Evolutionary conservation across 1,140 invertebrate genomes (phyloP).

Genomic region (Bombus superbus): DNA sequence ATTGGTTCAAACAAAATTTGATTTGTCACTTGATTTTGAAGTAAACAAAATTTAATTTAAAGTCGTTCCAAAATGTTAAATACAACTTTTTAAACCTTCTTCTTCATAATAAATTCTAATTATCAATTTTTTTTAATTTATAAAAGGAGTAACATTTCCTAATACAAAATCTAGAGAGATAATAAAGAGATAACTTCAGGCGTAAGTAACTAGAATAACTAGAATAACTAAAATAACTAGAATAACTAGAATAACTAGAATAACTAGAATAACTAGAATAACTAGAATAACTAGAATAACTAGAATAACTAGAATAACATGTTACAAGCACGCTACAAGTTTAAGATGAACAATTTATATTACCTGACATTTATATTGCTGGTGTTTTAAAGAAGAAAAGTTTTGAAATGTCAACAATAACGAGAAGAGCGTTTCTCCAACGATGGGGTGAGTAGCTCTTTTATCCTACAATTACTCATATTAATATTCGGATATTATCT

Average conservation of each 20-base stretch:
- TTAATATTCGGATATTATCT: no score
- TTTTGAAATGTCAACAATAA: constrained; percentile 62
- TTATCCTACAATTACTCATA: no score
- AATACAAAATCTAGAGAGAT: background rate
- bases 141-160: background rate
- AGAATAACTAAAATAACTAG: no score
- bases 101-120: background rate
- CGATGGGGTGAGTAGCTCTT: constrained; percentile 72
- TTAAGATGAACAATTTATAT: no score
- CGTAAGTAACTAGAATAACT: background rate
- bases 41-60: background rate
- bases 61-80: background rate
- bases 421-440: constrained; percentile 72
- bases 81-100: background rate
- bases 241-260: no score
- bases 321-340: background rate
- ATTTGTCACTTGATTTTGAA: background rate
- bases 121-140: background rate
- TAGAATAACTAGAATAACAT: background rate
- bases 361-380: no score
- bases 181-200: background rate
- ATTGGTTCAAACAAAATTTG: background rate
- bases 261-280: no score
- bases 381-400: constrained; percentile 52
- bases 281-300: background rate